These are phyloP conservation scores for Anabacerthia variegaticeps DNA, from an alignment of 2,797 vertebrate species.

Conservation along the genomic window DNA sequence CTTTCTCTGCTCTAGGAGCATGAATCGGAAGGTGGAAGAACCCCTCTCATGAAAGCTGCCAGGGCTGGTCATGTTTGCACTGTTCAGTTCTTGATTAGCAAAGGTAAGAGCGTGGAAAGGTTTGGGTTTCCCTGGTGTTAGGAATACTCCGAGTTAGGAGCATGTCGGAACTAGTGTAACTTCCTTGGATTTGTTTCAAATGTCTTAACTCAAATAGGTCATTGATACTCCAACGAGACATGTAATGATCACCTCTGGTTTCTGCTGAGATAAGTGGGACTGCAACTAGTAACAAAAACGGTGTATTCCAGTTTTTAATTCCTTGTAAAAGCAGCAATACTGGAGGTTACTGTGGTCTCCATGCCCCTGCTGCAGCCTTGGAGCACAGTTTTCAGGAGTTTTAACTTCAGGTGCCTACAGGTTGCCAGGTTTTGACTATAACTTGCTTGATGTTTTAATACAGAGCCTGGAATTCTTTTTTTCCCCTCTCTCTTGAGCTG, in stretches of 20 bases:
- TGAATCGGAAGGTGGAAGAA: conserved; percentile 85
- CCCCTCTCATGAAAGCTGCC: conserved; percentile 85
- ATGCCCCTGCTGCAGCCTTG: neutral
- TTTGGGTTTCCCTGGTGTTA: neutral
- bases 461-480: neutral
- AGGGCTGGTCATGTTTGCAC: conserved; percentile 85
- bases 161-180: neutral
- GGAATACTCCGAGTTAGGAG: neutral
- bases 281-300: neutral
- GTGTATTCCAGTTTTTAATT: neutral
- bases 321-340: neutral
- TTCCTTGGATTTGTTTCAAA: neutral
- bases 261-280: neutral
- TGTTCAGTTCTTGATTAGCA: conserved; percentile 85
- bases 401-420: neutral
- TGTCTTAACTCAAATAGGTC: neutral
- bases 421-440: neutral
- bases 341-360: neutral
- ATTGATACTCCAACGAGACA: neutral
- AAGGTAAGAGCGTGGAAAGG: conserved; percentile 72
- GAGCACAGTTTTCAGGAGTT: neutral
- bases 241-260: neutral
- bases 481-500: neutral
- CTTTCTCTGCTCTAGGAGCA: conserved; percentile 74
- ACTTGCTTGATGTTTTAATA: neutral